Evolutionary conservation across 2,113 vertebrate species (phyloP), one percentile per base, ranked within the genome.

Genomic region (Taxidea taxus): DNA sequence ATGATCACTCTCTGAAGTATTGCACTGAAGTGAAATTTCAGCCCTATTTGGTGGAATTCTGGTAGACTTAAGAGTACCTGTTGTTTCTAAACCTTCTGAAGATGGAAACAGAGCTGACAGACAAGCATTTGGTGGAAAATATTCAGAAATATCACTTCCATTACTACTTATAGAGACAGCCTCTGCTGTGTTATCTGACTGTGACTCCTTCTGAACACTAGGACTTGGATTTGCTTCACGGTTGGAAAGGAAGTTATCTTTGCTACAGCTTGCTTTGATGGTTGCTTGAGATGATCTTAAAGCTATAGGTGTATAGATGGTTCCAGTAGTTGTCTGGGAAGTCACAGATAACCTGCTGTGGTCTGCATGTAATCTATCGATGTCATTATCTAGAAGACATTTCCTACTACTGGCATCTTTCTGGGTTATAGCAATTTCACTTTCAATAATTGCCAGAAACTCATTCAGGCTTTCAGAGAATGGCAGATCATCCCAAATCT

Each of bases 381-480:
- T 56, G 66, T 75, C 44, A 64, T 96, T 68, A 81, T 6, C 44
- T 54, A 54, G 42, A 68, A 14, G 15, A 88, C 0, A 1, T 89
- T 97, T 96, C 23, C 64, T 85, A 44, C 37, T 75, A 12, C 51
- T 66, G 54, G 25, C 58, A 74, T 90, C 85, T 64, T 72, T 47
- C 39, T 97, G 96, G 8, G 47, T 83, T 91, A 81, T 0, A 93
- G 70, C 1, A 47, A 77, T 95, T 23, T 96, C 75, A 9, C 60
- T 90, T 96, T 99, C 98, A 23, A 98, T 34, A 95, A 87, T 98
- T 93, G 90, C 98, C 96, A 99, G 97, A 98, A 99, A 98, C 44
- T 98, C 98, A 93, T 98, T 97, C 15, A 99, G 97, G 93, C 99
- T 99, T 98, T 99, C 99, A 18, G 99, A 99, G 78, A 99, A 98